These are phyloP conservation scores for Basileuterus tristriatus DNA, from an alignment of 2,797 vertebrate species.

Conservation along the genomic window DNA sequence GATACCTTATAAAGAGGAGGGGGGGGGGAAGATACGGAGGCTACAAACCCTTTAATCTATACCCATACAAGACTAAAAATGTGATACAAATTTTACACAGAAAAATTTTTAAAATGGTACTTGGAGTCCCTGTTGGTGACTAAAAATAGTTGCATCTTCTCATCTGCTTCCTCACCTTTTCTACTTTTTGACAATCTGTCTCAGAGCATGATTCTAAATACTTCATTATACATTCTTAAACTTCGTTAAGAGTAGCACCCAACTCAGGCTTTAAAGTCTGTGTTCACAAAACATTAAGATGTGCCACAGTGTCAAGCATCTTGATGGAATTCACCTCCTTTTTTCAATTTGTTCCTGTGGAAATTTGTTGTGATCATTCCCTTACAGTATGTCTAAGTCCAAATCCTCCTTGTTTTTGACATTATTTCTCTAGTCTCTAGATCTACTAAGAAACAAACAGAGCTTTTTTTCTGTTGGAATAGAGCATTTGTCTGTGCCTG, in stretches of 20 bases:
- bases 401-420: background rate
- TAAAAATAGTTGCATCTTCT: background rate
- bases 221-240: background rate
- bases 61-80: background rate
- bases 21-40: background rate
- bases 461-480: background rate
- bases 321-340: background rate
- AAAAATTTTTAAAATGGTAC: background rate
- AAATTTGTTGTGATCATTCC: background rate
- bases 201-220: background rate
- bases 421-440: background rate
- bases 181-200: background rate
- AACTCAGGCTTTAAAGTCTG: background rate
- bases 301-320: background rate
- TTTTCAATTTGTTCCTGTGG: background rate
- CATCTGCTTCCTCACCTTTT: background rate
- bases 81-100: background rate
- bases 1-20: background rate
- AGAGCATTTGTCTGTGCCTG: background rate
- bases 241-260: background rate
- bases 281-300: background rate
- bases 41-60: background rate
- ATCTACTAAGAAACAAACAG: background rate
- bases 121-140: background rate
- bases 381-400: background rate